Base-by-base conservation (phyloP, 2,888 invertebrate genomes). In the Eueremaeus valkanovi region DNA sequence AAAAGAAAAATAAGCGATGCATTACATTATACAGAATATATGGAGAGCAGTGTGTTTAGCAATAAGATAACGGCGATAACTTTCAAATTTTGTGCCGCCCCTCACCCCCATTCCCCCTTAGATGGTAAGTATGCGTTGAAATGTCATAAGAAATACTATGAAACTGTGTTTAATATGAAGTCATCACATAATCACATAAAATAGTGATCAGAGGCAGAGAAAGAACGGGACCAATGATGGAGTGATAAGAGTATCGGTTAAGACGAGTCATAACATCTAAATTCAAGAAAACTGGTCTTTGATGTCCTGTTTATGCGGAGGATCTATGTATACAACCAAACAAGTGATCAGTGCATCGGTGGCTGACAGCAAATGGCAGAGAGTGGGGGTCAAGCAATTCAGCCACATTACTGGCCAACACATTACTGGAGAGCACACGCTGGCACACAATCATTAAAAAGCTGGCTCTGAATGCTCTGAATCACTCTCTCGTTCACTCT, bases 101-200 rank as follows among this genome's bases (percentile, higher is more conserved):
- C 29, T n/a, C n/a, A n/a, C n/a, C n/a, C n/a, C n/a, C n/a, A n/a
- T n/a, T n/a, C n/a, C 21, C 72, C 3, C 49, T 36, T 68, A 11
- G 27, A 49, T 70, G 18, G 45, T 42, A 42, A n/a, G 3, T 21
- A 68, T 16, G 40, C 11, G 18, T 31, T 40, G 36, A 68, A 21
- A n/a, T 68, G 42, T 42, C 21, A 68, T 42, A 6, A 68, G 42
- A 42, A 68, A 68, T 68, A 24, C n/a, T 68, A 42, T 68, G 42
- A 68, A 68, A 68, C 24, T 68, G 42, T 68, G 27, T 68, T 68
- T 42, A 68, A 66, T 66, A 33, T 6, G 68, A 68, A 42, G 68
- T 68, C 42, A 68, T 68, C 68, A 68, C 61, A n/a, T n/a, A n/a
- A n/a, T n/a, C n/a, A n/a, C n/a, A 68, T 68, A 68, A 68, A 68